These are phyloP conservation scores for Pocillopora meandrina DNA, from an alignment of 92 coral and sea anemone genomes.

Conservation along the genomic window DNA sequence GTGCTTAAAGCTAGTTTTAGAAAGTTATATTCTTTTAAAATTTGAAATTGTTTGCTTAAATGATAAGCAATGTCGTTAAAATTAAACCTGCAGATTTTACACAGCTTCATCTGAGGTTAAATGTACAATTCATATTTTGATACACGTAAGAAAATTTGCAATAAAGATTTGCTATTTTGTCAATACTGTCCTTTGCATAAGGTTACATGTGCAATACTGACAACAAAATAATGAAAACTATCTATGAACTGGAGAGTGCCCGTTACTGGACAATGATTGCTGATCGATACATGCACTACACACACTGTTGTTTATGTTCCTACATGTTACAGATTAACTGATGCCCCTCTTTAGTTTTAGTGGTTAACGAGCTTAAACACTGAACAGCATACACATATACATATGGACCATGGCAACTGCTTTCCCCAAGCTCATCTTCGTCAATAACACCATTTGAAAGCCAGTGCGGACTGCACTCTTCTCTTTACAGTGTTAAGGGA, in stretches of 20 bases:
- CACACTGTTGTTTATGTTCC: not conserved
- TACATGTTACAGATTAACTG: not conserved
- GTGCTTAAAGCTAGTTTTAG: not conserved
- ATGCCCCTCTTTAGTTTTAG: not conserved
- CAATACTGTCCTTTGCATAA: not conserved
- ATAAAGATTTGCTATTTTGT: not conserved
- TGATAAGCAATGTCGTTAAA: too few relatives aligned
- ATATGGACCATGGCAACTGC: conserved; percentile 4
- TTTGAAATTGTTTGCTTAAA: not conserved
- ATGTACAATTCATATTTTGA: too few relatives aligned
- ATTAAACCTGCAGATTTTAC: too few relatives aligned
- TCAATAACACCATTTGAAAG: conserved; percentile 17
- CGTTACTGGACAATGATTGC: not conserved
- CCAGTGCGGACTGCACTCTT: conserved; percentile 9
- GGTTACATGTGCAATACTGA: not conserved
- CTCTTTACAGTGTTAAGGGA: conserved; percentile 22
- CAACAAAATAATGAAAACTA: not conserved
- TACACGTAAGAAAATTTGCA: not conserved
- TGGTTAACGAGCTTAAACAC: not conserved
- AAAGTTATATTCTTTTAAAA: not conserved
- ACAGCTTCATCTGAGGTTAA: too few relatives aligned
- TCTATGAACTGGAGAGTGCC: not conserved
- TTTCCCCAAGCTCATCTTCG: conserved; percentile 10
- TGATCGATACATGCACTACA: not conserved
- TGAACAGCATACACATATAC: not conserved